phyloP scores from a whole-genome alignment of 1,140 invertebrate genomes.

The Nasonia vitripennis region DNA sequence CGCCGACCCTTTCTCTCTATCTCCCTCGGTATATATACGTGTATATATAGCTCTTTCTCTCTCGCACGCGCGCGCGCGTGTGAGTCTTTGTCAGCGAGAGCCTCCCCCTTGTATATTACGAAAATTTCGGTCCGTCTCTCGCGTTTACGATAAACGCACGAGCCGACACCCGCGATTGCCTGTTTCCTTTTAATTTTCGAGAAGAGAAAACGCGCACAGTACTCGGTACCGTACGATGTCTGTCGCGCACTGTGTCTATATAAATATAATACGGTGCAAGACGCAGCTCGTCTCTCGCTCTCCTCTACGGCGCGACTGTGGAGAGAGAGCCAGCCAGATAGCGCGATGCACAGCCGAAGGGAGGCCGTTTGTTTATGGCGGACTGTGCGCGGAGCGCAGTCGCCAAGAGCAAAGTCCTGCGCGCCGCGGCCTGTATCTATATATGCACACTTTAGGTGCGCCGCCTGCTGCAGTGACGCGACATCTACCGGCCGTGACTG shows the following conservation, averaged over 20 bases:
- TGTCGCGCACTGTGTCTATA: not conserved
- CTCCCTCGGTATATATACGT: conserved; percentile 1
- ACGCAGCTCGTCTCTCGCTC: not conserved
- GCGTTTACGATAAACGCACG: not conserved
- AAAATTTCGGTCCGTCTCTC: not conserved
- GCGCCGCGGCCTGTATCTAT: not conserved
- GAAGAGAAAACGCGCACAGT: not conserved
- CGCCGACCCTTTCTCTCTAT: conserved; percentile 47
- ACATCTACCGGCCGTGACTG: not conserved
- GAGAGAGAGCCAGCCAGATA: too few species aligned
- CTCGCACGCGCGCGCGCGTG: not conserved
- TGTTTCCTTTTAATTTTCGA: not conserved
- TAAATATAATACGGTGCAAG: not conserved
- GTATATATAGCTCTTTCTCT: not conserved
- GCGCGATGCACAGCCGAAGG: conserved; percentile 19
- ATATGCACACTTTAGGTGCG: not conserved
- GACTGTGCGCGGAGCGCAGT: not conserved
- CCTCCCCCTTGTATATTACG: not conserved
- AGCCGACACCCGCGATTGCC: not conserved
- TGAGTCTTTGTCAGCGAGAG: not conserved
- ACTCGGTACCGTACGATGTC: not conserved
- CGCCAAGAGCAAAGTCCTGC: conserved; percentile 1
- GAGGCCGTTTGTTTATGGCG: conserved; percentile 40
- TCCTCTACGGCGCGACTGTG: not conserved
- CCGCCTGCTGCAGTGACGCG: not conserved